These are phyloP conservation scores for Ibycter americanus DNA, from an alignment of 2,797 vertebrate genomes.

Conservation along the genomic window DNA sequence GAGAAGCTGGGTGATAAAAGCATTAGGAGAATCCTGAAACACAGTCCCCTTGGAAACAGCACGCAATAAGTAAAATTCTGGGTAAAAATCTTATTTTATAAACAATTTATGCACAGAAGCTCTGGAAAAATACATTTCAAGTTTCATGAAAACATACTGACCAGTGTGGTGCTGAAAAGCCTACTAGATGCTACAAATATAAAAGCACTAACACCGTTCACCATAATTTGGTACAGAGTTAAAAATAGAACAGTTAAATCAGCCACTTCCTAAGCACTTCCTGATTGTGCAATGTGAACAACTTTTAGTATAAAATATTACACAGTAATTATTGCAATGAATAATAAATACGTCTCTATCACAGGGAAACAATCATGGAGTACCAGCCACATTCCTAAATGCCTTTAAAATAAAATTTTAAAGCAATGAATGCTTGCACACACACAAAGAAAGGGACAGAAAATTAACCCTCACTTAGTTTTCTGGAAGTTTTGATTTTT, in stretches of 20 bases:
- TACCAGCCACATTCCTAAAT: constrained; percentile 30
- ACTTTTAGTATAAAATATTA: constrained; percentile 64
- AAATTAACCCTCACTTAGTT: not conserved
- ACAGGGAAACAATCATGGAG: constrained; percentile 46
- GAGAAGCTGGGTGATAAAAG: constrained; percentile 75
- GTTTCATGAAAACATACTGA: constrained; percentile 66
- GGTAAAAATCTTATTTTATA: constrained; percentile 40
- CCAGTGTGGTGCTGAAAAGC: not conserved
- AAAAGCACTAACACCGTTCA: not conserved
- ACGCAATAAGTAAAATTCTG: constrained; percentile 48
- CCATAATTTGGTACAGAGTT: not conserved
- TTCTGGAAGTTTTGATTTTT: not conserved
- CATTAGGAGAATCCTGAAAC: constrained; percentile 72
- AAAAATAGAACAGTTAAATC: constrained; percentile 65
- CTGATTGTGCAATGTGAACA: constrained; percentile 59
- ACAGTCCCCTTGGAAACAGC: constrained; percentile 68
- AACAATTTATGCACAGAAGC: constrained; percentile 24
- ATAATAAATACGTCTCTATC: constrained; percentile 56
- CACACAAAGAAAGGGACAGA: not conserved
- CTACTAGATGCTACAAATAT: not conserved
- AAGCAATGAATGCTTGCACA: constrained; percentile 4
- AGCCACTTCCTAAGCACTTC: constrained; percentile 53
- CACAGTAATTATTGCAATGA: constrained; percentile 65
- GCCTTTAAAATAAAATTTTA: constrained; percentile 54
- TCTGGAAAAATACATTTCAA: constrained; percentile 54